Evolutionary conservation across 2,113 vertebrate genomes (phyloP), one percentile per base, ranked within the genome.

Genomic region (Dicentrarchus labrax): DNA sequence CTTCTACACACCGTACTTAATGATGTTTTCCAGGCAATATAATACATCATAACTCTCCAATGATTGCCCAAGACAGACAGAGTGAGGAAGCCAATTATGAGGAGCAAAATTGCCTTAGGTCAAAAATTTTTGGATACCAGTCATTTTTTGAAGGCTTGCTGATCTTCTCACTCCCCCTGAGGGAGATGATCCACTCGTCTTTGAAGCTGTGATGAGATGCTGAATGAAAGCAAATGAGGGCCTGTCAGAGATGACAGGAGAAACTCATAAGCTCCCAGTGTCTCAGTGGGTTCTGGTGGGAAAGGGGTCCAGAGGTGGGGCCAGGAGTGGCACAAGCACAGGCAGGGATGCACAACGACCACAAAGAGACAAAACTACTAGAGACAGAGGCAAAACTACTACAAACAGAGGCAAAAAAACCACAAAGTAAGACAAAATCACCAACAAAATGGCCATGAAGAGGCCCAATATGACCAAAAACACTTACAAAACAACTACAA

Each of bases 161-260:
- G 93, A 92, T 91, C 87, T 88, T 85, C 76, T 89, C 56, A 22
- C 65, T 75, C 60, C 87, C 78, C 88, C 87, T 57, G 60, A 70
- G 91, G 91, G 82, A 88, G 91, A 90, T 83, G 82, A 93, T 87
- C 86, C 74, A 88, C 86, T 91, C 22, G 62, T 82, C 91, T 95
- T 94, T 95, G 94, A 95, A 93, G 91, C 91, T 8, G 70, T 90
- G 92, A 92, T 88, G 93, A 93, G 91, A 92, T 22, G 89, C 90
- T 88, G 93, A 93, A 92, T 91, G 91, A 93, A 91, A 92, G 92
- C 90, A 92, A 93, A 94, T 89, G 89, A 92, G 87, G 80, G 82
- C 92, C 93, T 94, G 94, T 94, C 94, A 94, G 76, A 76, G 84
- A 81, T 86, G 91, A 93, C 88, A 75, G 89, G 78, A 86, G 83